Conservation (phyloP, 2,888 invertebrate genomes). For the Ichneumoninae sp. region DNA sequence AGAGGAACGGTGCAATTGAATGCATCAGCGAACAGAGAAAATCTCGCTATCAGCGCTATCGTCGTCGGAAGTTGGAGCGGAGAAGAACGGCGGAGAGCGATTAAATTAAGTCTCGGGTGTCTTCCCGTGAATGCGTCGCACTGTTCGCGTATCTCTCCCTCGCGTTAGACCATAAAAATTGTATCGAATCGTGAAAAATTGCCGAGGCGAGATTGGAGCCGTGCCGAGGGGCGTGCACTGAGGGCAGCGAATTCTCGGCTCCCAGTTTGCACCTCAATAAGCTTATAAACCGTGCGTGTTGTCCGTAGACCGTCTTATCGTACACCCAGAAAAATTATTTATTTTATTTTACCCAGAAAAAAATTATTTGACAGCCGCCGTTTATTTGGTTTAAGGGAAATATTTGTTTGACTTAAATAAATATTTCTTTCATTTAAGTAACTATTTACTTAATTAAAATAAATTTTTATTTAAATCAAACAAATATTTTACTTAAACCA, state of each 20-base stretch:
- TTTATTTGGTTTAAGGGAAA: too few relatives aligned
- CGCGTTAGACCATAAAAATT: slow-evolving; percentile 46
- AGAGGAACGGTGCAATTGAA: slow-evolving; percentile 28
- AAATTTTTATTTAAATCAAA: too few relatives aligned
- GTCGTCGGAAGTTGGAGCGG: slow-evolving; percentile 31
- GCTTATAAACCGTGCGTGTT: too few relatives aligned
- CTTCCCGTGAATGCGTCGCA: slow-evolving; percentile 47
- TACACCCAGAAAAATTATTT: too few relatives aligned
- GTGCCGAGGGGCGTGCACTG: background rate
- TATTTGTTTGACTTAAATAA: too few relatives aligned
- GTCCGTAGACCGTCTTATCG: too few relatives aligned
- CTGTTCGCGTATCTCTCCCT: slow-evolving; percentile 26
- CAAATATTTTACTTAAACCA: too few relatives aligned
- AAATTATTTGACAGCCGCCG: too few relatives aligned
- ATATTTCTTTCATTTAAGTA: too few relatives aligned
- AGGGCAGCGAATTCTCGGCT: slow-evolving; percentile 24
- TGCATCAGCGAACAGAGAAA: slow-evolving; percentile 10
- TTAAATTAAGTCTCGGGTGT: slow-evolving; percentile 49
- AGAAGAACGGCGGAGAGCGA: slow-evolving; percentile 7
- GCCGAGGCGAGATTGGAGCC: background rate
- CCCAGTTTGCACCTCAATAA: slow-evolving; percentile 21
- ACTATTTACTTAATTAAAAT: too few relatives aligned
- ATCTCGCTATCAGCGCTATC: slow-evolving; percentile 21
- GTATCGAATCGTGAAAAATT: slow-evolving; percentile 33
- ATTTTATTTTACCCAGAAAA: too few relatives aligned